These are phyloP conservation scores for Tolypeutes matacus DNA, from an alignment of 2,797 vertebrate genomes.

Conservation along the genomic window DNA sequence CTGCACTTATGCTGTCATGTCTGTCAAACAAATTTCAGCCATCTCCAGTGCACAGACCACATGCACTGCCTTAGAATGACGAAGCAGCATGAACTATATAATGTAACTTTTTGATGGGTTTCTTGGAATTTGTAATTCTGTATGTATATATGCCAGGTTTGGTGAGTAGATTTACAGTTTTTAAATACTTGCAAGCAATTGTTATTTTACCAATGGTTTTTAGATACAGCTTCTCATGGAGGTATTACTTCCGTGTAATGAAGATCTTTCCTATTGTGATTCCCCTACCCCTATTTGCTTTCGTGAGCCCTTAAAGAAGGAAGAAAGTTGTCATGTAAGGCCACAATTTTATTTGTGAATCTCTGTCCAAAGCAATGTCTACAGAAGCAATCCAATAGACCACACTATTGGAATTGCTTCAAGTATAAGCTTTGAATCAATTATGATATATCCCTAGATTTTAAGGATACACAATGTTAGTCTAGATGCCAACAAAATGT, in stretches of 20 bases:
- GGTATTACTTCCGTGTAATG: conserved; percentile 12
- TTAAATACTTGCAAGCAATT: background rate
- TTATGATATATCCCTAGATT: conserved; percentile 55
- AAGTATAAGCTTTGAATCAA: conserved; percentile 38
- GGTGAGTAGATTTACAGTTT: background rate
- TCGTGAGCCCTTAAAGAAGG: background rate
- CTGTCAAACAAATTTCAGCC: background rate
- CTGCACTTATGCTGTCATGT: background rate
- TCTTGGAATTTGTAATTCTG: background rate
- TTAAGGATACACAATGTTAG: conserved; percentile 42
- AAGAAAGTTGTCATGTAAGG: background rate
- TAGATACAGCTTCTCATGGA: background rate
- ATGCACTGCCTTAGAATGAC: background rate
- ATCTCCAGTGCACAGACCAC: background rate
- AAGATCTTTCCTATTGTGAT: background rate
- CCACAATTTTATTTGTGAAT: background rate
- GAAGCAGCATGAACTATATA: background rate
- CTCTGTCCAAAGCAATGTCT: background rate
- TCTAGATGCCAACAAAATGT: conserved; percentile 43
- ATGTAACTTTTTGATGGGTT: background rate
- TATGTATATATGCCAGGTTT: background rate
- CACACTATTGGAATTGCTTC: conserved; percentile 20
- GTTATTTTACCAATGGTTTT: conserved; percentile 17
- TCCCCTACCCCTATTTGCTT: background rate
- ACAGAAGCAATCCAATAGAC: background rate